A percentile compares a stretch with the other conserved stretches of the same genome.
Conservation (phyloP, 2,797 vertebrate genomes). For the Hephaestus fuliginosus region DNA sequence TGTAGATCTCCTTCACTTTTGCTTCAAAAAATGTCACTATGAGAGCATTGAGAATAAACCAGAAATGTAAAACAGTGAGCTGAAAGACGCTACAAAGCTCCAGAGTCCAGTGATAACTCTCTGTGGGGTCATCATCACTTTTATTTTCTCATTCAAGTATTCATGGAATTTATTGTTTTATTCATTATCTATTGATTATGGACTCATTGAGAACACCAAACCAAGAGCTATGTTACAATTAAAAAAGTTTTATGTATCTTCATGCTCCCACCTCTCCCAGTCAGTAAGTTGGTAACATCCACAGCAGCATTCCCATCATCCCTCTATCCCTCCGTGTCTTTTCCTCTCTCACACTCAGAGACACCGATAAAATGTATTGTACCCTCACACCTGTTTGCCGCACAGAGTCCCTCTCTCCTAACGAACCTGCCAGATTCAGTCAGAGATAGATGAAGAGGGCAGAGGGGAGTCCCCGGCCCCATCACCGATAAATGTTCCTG, state of each 20-base stretch:
- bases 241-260: neutral
- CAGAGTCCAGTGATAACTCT: neutral
- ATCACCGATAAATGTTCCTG: constrained; percentile 38
- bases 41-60: neutral
- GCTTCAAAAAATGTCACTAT: neutral
- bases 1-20: neutral
- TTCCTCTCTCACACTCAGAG: neutral
- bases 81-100: neutral
- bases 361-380: constrained; percentile 33
- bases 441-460: constrained; percentile 52
- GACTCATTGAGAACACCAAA: too few species aligned
- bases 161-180: neutral
- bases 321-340: neutral
- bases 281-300: constrained; percentile 17
- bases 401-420: constrained; percentile 32
- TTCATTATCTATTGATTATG: too few species aligned
- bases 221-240: neutral
- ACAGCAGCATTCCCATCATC: neutral
- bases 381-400: constrained; percentile 40
- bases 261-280: neutral
- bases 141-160: neutral
- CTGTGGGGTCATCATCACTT: neutral
- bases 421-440: constrained; percentile 55
- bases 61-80: neutral
- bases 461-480: constrained; percentile 30